Evolutionary conservation across 53 echinoderm and acorn worm species (phyloP), one percentile per base, ranked within the genome.

Genomic region (Echinarachnius parma): DNA sequence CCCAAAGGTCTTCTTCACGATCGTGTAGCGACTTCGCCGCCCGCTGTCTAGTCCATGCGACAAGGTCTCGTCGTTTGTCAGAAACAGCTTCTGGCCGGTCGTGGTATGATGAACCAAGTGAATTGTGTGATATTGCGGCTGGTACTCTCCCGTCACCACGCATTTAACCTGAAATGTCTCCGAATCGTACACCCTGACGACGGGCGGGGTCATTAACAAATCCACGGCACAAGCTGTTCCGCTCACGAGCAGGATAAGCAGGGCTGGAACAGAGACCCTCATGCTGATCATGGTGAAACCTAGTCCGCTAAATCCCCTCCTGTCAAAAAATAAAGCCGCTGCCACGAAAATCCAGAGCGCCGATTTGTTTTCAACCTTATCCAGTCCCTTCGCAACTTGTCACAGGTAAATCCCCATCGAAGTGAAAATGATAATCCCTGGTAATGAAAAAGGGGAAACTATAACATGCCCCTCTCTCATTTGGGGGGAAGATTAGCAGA

Each of bases 61-160:
- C 2, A 87, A 28, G 3, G 58, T 64, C 24, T 70, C 60, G 48
- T 87, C 87, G 3, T 66, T 62, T n/a, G 82, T 87, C 2, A 87
- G 19, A 48, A 68, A 72, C 28, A 30, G 57, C n/a, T 62, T 61
- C 37, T 50, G 24, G 35, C 78, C 72, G 11, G 47, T 55, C 1
- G 65, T 33, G 14, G 42, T 50, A 15, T 67, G 46, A 68, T 78
- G 82, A 16, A 82, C 58, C 62, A 82, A 60, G 39, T 71, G 82
- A 10, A 82, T 69, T 44, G 48, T 42, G 8, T 77, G 82, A 11
- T 25, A 21, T 1, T 66, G 53, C 13, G 48, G 49, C 26, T 69
- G 64, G 60, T 75, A 85, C 26, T 81, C 81, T 0, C 77, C 82
- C 10, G 71, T 77, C 42, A 82, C 58, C 11, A 61, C 27, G 27